Evolutionary conservation across 2,888 invertebrate genomes (phyloP), one percentile per base, ranked within the genome.

Genomic region (Sphaeridia pumilis): DNA sequence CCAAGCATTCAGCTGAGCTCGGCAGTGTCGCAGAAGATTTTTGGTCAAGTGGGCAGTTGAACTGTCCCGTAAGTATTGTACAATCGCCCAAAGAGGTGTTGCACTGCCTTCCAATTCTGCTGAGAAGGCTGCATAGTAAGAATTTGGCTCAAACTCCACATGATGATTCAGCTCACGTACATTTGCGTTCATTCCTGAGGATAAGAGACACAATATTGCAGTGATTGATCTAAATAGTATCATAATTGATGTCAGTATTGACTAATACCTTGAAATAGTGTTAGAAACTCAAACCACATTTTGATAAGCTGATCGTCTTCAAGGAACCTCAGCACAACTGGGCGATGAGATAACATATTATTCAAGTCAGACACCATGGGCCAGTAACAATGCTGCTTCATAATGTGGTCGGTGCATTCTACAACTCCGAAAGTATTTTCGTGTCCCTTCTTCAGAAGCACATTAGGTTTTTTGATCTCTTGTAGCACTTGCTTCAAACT

Each of bases 381-480:
- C 95, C 95, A 97, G 71, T 94, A 95, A 72, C 93, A 93, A 70
- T 97, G 95, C 69, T 94, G 89, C 73, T 90, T 92, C 90, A 97
- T 93, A 22, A 93, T 87, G 55, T 84, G 78, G 60, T 83, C 78
- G 14, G 83, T 85, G 70, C 95, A 95, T 70, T 94, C 90, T 46
- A 95, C 93, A 22, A 94, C 92, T 67, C 80, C 82, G 71, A 93
- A 93, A 67, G 82, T 83, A 70, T 89, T 90, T 67, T 80, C 81
- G 22, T 77, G 77, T 2, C 81, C 78, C 72, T 84, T 82, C 43
- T 57, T 84, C 70, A 90, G 88, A 46, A 92, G 72, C 1, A 36
- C 35, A 35, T 31, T 43, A n/a, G 82, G 84, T 52, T 92, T 84
- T 20, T 92, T 76, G 66, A 92, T 89, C 70, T 85, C 84, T 61